phyloP scores from a whole-genome alignment of 2,888 invertebrate genomes.

The Sinopyrophorus schimmeli region DNA sequence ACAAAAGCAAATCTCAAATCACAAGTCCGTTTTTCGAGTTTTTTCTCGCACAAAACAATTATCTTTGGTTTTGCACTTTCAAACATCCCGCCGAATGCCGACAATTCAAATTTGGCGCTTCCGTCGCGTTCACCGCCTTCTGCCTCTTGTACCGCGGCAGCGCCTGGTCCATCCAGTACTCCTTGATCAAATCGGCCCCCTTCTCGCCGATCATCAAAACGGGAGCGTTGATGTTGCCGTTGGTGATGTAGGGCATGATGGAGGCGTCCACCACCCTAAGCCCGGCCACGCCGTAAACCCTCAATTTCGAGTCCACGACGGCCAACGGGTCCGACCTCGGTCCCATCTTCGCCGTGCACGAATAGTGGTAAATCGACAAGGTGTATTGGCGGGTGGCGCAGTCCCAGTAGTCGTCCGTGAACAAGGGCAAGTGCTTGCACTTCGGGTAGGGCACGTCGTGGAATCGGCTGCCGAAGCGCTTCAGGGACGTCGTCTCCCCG shows the following conservation, averaged over 20 bases:
- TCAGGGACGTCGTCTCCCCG: conserved; percentile 77
- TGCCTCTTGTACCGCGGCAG: too few species aligned
- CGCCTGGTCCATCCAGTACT: conserved; percentile 61
- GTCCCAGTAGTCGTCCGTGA: conserved; percentile 86
- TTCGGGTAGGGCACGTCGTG: conserved; percentile 77
- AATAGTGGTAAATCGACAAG: conserved; percentile 85
- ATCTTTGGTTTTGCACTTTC: too few species aligned
- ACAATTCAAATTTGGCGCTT: too few species aligned
- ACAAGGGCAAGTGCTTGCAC: conserved; percentile 76
- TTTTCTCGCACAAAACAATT: too few species aligned
- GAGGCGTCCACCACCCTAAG: conserved; percentile 84
- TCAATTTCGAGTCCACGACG: conserved; percentile 77
- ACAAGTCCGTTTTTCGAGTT: too few species aligned
- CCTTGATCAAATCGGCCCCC: conserved; percentile 78
- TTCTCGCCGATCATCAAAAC: conserved; percentile 86
- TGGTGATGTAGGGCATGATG: conserved; percentile 84
- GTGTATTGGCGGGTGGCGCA: conserved; percentile 83
- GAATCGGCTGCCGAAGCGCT: conserved; percentile 76
- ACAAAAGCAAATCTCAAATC: too few species aligned
- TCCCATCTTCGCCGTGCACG: conserved; percentile 85
- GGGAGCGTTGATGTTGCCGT: conserved; percentile 84
- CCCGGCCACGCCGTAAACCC: conserved; percentile 77
- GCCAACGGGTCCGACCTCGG: conserved; percentile 75
- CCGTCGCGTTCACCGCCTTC: too few species aligned
- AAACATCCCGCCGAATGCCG: too few species aligned